Evolutionary conservation across 2,888 invertebrate species (phyloP).

Genomic region (Ctenicera cuprea): DNA sequence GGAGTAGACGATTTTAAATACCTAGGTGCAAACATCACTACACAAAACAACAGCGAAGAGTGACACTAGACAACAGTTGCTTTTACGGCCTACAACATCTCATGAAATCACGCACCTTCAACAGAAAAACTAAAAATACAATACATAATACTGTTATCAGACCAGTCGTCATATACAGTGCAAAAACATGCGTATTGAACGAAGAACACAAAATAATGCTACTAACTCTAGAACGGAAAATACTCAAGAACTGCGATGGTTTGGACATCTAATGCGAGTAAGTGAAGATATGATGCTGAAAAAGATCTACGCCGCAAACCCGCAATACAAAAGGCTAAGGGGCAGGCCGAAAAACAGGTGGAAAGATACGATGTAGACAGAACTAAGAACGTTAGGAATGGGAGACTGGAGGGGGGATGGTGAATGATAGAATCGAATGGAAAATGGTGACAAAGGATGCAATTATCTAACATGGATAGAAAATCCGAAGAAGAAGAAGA

Average conservation of each 20-base stretch:
- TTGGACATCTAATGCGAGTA: not conserved
- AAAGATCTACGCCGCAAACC: no score
- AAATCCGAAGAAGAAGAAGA: not conserved
- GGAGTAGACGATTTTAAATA: not conserved
- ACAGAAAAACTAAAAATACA: not conserved
- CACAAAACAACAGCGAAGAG: not conserved
- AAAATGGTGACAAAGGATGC: not conserved
- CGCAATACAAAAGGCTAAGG: no score
- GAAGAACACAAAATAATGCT: slow-evolving; percentile 2
- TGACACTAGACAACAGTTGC: not conserved
- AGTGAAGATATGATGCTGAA: no score
- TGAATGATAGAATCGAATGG: no score
- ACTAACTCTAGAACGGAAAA: slow-evolving; percentile 2
- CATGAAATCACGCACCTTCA: not conserved
- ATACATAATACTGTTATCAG: not conserved
- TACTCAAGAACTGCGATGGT: no score
- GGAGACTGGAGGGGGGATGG: no score
- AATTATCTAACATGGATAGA: slow-evolving; percentile 2
- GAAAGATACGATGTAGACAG: no score
- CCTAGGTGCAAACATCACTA: not conserved
- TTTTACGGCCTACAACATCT: slow-evolving; percentile 5
- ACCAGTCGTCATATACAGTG: not conserved
- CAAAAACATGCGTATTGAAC: not conserved
- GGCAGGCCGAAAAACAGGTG: no score
- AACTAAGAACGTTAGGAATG: not conserved